Evolutionary conservation across 2,888 invertebrate species (phyloP).

Genomic region (Cerastoderma edule): DNA sequence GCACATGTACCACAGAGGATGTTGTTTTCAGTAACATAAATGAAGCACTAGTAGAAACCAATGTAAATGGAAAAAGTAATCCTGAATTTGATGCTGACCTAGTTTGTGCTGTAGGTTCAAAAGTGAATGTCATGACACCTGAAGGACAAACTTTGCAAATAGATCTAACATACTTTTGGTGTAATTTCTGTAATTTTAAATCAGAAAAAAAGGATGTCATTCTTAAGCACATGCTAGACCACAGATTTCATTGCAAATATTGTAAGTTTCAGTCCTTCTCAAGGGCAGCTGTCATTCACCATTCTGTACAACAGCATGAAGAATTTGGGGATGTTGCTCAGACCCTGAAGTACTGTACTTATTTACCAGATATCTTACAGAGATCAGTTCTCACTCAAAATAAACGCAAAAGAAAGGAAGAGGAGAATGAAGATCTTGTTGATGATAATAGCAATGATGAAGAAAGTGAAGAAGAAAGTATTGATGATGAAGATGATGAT

Average conservation of each 20-base stretch:
- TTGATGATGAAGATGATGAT: constrained; percentile 41
- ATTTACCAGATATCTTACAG: constrained; percentile 70
- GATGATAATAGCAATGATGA: constrained; percentile 16
- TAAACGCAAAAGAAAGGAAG: too few relatives aligned
- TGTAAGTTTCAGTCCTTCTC: constrained; percentile 77
- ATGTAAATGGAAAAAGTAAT: constrained; percentile 58
- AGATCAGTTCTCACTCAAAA: too few relatives aligned
- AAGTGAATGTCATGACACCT: constrained; percentile 61
- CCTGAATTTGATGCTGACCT: constrained; percentile 66
- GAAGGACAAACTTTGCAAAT: constrained; percentile 63
- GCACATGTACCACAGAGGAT: constrained; percentile 61
- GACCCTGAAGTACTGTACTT: constrained; percentile 69
- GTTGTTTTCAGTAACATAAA: constrained; percentile 47
- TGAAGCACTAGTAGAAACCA: constrained; percentile 65
- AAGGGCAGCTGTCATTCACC: constrained; percentile 72
- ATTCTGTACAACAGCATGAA: constrained; percentile 68
- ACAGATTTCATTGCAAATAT: constrained; percentile 75
- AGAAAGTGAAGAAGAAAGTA: constrained; percentile 36
- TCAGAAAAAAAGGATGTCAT: constrained; percentile 66
- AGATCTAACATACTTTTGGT: constrained; percentile 74
- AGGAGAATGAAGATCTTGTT: constrained; percentile 24
- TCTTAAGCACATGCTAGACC: constrained; percentile 72
- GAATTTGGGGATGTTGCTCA: constrained; percentile 65
- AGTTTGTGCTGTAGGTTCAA: constrained; percentile 73
- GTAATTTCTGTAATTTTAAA: constrained; percentile 76